These are phyloP conservation scores for Drosophila koepferae DNA, from an alignment of 2,888 invertebrate species.

Conservation along the genomic window DNA sequence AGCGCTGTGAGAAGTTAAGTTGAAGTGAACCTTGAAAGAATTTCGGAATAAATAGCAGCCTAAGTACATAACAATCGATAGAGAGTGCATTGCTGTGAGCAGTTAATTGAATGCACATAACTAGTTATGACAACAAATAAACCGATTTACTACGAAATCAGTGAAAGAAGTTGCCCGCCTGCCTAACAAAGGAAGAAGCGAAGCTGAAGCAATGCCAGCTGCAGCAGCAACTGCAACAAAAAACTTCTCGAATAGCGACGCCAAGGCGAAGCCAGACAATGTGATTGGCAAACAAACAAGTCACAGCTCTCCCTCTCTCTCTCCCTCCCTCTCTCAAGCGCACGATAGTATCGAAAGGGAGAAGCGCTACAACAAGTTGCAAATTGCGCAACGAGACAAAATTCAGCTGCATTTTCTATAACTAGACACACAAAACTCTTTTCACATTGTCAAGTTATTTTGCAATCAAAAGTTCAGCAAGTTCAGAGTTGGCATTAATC, in stretches of 20 bases:
- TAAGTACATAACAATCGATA: too few species aligned
- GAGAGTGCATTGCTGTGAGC: too few species aligned
- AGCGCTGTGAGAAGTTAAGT: background rate
- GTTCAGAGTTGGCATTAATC: constrained; percentile 3
- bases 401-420: background rate
- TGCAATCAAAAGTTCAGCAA: constrained; percentile 1
- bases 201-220: background rate
- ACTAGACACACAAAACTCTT: background rate
- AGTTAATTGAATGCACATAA: background rate
- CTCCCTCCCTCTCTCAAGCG: background rate
- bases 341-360: background rate
- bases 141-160: background rate
- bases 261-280: background rate
- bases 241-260: background rate
- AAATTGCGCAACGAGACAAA: background rate
- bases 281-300: constrained; percentile 3
- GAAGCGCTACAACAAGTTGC: constrained; percentile 6
- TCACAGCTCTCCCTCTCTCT: background rate
- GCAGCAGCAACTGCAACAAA: background rate
- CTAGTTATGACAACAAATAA: background rate
- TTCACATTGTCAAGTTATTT: background rate
- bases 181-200: constrained; percentile 6
- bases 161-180: background rate
- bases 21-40: background rate
- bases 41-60: background rate